A percentile compares a stretch with the other conserved stretches of the same genome.
These are phyloP conservation scores for Phyllotreta cruciferae DNA, from an alignment of 2,888 invertebrate genomes.

Conservation along the genomic window DNA sequence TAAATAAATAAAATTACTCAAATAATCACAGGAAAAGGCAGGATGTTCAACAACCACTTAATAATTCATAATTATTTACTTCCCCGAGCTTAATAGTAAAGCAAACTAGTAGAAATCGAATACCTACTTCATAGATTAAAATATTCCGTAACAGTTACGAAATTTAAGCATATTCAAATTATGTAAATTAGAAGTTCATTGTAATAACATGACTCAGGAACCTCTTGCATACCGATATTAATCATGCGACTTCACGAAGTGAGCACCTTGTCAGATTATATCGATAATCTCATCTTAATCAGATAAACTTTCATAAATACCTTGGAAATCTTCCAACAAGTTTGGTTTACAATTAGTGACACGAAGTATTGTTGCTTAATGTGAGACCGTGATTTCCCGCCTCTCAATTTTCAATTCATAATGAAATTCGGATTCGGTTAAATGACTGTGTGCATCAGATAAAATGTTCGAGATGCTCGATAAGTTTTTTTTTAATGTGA, in stretches of 20 bases:
- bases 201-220: conserved; percentile 20
- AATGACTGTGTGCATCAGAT: conserved; percentile 7
- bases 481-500: no score
- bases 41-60: no score
- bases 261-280: conserved; percentile 16
- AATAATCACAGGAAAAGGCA: no score
- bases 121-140: no score
- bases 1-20: no score
- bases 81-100: no score
- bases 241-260: conserved; percentile 21
- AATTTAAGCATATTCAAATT: background rate
- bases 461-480: background rate
- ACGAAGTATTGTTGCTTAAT: conserved; percentile 32
- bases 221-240: conserved; percentile 18
- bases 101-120: no score
- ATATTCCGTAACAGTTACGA: no score
- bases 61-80: no score
- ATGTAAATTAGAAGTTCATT: conserved; percentile 20
- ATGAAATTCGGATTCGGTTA: conserved; percentile 17
- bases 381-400: conserved; percentile 25
- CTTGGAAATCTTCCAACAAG: conserved; percentile 15
- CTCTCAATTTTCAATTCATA: conserved; percentile 16
- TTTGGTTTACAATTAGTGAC: conserved; percentile 26
- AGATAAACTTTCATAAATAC: conserved; percentile 21
- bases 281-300: conserved; percentile 15